Conservation (phyloP, 2,888 invertebrate species). For the Papilio elwesi region DNA sequence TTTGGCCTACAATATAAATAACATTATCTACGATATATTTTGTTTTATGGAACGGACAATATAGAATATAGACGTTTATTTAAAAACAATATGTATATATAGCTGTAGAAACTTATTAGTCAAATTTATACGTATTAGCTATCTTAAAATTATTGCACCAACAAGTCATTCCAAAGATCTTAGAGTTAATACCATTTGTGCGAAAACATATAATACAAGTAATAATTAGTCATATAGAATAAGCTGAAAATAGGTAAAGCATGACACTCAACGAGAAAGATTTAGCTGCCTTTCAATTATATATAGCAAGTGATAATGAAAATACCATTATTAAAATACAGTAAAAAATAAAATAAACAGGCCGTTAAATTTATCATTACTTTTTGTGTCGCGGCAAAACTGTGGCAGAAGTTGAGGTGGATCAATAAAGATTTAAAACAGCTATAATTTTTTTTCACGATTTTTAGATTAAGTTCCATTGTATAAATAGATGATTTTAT, state of each 20-base stretch:
- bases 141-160: constrained; percentile 37
- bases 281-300: background rate
- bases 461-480: constrained; percentile 2
- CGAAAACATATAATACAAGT: background rate
- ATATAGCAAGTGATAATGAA: background rate
- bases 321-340: background rate
- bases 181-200: constrained; percentile 29
- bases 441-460: too few species aligned
- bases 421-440: background rate
- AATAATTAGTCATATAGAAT: background rate
- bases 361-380: background rate
- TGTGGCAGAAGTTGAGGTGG: background rate
- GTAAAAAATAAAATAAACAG: background rate
- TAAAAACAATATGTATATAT: constrained; percentile 12
- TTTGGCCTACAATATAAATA: constrained; percentile 37
- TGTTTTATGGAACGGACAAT: constrained; percentile 25
- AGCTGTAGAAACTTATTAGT: constrained; percentile 19
- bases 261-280: background rate
- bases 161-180: constrained; percentile 18
- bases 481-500: constrained; percentile 1
- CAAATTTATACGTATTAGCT: constrained; percentile 33
- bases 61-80: constrained; percentile 21
- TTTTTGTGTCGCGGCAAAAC: background rate
- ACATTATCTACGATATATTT: constrained; percentile 33
- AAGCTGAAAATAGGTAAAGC: background rate